These are phyloP conservation scores for Neocrepidodera transversa DNA, from an alignment of 2,888 invertebrate genomes.

Conservation along the genomic window DNA sequence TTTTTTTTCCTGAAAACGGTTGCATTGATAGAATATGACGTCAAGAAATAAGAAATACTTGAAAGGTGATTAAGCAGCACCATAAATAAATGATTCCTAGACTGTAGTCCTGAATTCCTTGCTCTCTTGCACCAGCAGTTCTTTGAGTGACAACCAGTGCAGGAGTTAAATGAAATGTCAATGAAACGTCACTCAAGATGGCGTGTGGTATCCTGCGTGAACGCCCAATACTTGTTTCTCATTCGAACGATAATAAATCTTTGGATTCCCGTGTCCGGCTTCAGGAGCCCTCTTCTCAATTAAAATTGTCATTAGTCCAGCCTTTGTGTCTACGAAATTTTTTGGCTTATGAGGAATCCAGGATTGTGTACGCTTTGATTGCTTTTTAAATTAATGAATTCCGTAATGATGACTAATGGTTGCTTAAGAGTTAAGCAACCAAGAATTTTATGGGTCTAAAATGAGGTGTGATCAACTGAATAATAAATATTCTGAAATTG, in stretches of 20 bases:
- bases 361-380: slow-evolving; percentile 23
- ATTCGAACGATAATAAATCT: slow-evolving; percentile 59
- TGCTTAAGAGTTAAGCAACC: too few relatives aligned
- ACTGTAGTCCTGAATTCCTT: slow-evolving; percentile 22
- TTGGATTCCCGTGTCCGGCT: slow-evolving; percentile 40
- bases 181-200: slow-evolving; percentile 63
- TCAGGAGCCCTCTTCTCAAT: slow-evolving; percentile 40
- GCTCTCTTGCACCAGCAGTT: slow-evolving; percentile 55
- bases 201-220: slow-evolving; percentile 54
- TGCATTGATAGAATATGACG: too few relatives aligned
- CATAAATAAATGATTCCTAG: slow-evolving; percentile 55
- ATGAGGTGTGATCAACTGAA: too few relatives aligned
- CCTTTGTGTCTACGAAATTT: slow-evolving; percentile 21
- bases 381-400: slow-evolving; percentile 31
- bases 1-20: too few relatives aligned
- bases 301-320: slow-evolving; percentile 41
- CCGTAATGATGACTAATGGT: slow-evolving; percentile 28
- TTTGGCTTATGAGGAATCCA: slow-evolving; percentile 6
- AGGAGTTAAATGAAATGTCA: slow-evolving; percentile 63
- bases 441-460: too few relatives aligned
- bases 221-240: slow-evolving; percentile 60
- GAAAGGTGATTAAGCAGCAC: slow-evolving; percentile 56
- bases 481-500: too few relatives aligned
- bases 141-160: slow-evolving; percentile 59
- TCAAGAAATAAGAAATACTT: background rate